A percentile compares a stretch with the other conserved stretches of the same genome.
phyloP scores from a whole-genome alignment of 2,113 vertebrate species.

The Galemys pyrenaicus region DNA sequence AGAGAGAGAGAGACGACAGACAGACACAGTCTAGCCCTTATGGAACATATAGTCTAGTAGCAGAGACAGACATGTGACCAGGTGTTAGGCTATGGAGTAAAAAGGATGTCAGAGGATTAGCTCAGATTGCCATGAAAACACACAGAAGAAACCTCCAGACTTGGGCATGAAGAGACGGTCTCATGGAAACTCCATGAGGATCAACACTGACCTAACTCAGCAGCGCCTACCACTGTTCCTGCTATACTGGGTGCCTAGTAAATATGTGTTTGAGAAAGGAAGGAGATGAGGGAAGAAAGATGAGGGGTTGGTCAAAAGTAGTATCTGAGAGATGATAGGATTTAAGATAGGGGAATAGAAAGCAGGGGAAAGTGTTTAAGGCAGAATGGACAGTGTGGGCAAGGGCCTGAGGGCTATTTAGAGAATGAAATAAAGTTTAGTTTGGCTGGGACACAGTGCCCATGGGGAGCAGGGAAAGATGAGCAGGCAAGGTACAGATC shows the following conservation, averaged over 20 bases:
- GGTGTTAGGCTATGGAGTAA: not conserved
- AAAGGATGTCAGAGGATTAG: not conserved
- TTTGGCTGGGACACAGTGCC: constrained; percentile 66
- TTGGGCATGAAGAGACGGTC: not conserved
- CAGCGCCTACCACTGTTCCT: not conserved
- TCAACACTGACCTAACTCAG: not conserved
- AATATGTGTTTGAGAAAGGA: not conserved
- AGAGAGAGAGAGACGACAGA: too few species aligned
- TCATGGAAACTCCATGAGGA: not conserved
- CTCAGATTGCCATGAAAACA: not conserved
- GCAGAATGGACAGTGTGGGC: not conserved
- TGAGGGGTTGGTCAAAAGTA: not conserved
- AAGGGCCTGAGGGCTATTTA: constrained; percentile 55
- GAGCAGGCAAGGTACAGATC: constrained; percentile 39
- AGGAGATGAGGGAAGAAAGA: not conserved
- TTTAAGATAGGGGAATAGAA: not conserved
- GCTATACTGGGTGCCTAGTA: not conserved
- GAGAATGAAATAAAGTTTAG: constrained; percentile 55
- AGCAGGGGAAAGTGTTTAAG: not conserved
- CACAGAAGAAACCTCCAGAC: not conserved
- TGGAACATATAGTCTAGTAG: not conserved
- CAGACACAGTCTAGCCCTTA: not conserved
- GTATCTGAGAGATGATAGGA: not conserved
- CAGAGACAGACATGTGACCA: not conserved
- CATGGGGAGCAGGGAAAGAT: constrained; percentile 57